These are phyloP conservation scores for Lasius fuliginosus DNA, from an alignment of 2,888 invertebrate species.

Conservation along the genomic window DNA sequence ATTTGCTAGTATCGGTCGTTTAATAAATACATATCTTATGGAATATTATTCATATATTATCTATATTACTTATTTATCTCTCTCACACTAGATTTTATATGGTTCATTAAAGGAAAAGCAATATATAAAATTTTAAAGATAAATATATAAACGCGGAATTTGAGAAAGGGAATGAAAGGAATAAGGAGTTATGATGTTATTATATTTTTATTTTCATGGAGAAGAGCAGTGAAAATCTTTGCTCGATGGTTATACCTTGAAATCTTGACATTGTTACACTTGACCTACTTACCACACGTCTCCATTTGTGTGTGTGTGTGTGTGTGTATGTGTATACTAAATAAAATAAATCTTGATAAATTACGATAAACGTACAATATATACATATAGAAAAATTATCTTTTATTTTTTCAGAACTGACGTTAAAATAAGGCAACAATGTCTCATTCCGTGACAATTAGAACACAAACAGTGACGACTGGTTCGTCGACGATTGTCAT, in stretches of 20 bases:
- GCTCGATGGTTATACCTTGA: constrained; percentile 74
- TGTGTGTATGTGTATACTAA: background rate
- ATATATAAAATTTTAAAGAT: background rate
- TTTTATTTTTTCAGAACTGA: constrained; percentile 61
- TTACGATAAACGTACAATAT: background rate
- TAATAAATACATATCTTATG: too few species aligned
- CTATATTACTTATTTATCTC: background rate
- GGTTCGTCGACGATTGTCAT: constrained; percentile 92
- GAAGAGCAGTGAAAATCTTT: constrained; percentile 29
- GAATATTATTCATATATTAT: background rate
- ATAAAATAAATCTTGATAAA: constrained; percentile 20
- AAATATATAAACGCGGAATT: background rate
- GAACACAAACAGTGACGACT: constrained; percentile 91
- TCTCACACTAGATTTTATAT: background rate
- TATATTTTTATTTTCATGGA: background rate
- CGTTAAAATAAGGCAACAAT: constrained; percentile 87
- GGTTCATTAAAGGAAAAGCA: too few species aligned
- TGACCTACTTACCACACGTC: constrained; percentile 35
- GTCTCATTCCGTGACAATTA: constrained; percentile 95
- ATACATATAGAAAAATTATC: background rate
- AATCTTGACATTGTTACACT: constrained; percentile 79
- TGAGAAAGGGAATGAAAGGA: background rate
- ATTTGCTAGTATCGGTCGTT: too few species aligned
- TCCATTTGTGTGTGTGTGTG: background rate
- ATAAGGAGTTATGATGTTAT: too few species aligned